Base-by-base conservation (phyloP, 1,140 invertebrate species). In the Wasmannia auropunctata region DNA sequence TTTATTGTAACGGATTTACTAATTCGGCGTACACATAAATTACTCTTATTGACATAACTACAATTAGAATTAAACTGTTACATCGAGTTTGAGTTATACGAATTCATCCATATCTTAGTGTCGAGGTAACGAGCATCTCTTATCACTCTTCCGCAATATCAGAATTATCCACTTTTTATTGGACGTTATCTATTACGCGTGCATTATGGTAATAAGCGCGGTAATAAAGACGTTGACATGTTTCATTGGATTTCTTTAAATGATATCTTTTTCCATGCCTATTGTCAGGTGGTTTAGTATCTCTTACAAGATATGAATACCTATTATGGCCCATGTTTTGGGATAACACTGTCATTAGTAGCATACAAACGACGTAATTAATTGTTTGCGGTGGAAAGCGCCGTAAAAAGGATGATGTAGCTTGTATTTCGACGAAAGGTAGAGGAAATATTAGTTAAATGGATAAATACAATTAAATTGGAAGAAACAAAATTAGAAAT, bases 181-280 rank as follows among this genome's bases (percentile, higher is more conserved):
- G 3, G 14, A 65, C 34, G 22, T 72, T 81, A 81, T 81, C 79
- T 72, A 58, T 81, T 81, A 81, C 34, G 46, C 19, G 5, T 51
- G n/a, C 46, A 22, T 80, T 69, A 69, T 25, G 37, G 34, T 81
- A 70, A 69, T 54, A 70, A 81, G 14, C 5, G n/a, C 19, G 5
- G 8, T 56, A 37, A 79, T 49, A 77, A 63, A 65, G 62, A 54
- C 34, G 51, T 43, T 43, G 25, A 5, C 51, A 22, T 31, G 31
- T 49, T 63, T 34, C 76, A 60, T 43, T 43, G 28, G 31, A 37
- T 46, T n/a, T 65, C 25, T n/a, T 80, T 54, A 40, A 81, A 56
- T 54, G 34, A 49, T 46, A 14, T 63, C 40, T 70, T 51, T 46
- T 58, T 6, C 43, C 14, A 67, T 67, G 31, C 10, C 31, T 25